These are phyloP conservation scores for Polypterus senegalus DNA, from an alignment of 2,113 vertebrate genomes.

Conservation along the genomic window DNA sequence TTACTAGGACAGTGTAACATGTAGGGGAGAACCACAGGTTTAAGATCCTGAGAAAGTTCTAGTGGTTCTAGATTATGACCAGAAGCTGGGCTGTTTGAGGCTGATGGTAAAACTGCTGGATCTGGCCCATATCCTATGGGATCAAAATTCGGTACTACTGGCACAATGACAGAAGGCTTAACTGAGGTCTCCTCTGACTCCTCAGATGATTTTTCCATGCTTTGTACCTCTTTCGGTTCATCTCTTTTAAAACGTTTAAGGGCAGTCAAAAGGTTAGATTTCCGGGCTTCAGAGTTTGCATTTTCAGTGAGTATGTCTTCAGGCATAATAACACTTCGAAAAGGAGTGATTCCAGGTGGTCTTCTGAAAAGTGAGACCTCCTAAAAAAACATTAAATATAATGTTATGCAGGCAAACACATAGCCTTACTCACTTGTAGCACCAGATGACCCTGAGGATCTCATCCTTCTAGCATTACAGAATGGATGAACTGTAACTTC, in stretches of 20 bases:
- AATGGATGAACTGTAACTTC: not conserved
- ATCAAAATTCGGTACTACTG: not conserved
- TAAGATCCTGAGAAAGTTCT: conserved; percentile 12
- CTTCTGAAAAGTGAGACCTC: conserved; percentile 15
- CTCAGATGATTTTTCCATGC: conserved; percentile 39
- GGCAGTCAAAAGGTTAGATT: conserved; percentile 13
- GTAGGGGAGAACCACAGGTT: not conserved
- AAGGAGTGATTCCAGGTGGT: conserved; percentile 51
- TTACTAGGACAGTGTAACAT: conserved; percentile 64
- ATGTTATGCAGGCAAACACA: not conserved
- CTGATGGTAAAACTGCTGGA: no score
- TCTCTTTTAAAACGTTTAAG: conserved; percentile 6
- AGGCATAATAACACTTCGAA: conserved; percentile 24
- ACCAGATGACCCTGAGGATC: not conserved
- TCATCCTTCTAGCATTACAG: accelerated
- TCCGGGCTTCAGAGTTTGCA: not conserved
- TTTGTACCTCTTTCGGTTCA: conserved; percentile 17
- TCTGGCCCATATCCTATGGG: conserved; percentile 4
- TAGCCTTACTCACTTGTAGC: no score
- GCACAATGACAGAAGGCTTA: not conserved
- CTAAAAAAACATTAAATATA: conserved; percentile 3
- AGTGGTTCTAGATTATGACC: conserved; percentile 28
- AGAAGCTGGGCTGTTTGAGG: not conserved
- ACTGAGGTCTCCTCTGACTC: conserved; percentile 36
- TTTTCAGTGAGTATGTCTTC: not conserved